Percentiles rank a stretch among this genome's conserved stretches.
Evolutionary conservation across 2,888 invertebrate species (phyloP).

Genomic region (Erynnis tages): DNA sequence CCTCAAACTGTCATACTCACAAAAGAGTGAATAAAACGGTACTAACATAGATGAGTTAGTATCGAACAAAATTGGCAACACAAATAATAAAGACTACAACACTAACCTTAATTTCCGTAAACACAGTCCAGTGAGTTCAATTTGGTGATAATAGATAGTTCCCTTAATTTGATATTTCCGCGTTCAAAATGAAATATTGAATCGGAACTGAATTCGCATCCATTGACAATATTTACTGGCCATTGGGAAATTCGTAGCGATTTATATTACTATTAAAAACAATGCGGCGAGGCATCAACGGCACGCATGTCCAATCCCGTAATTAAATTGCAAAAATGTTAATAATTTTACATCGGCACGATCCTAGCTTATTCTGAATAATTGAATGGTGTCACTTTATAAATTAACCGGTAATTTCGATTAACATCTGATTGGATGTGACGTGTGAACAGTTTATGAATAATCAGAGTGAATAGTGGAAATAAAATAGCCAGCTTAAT

Average conservation of each 20-base stretch:
- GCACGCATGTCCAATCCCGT: conserved; percentile 6
- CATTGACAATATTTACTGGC: background rate
- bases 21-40: too few species aligned
- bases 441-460: conserved; percentile 1
- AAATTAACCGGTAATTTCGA: conserved; percentile 4
- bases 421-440: conserved; percentile 4
- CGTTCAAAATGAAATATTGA: background rate
- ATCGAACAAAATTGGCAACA: too few species aligned
- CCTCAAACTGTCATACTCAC: too few species aligned
- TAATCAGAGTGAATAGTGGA: background rate
- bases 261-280: conserved; percentile 1
- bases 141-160: too few species aligned
- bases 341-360: conserved; percentile 10
- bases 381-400: conserved; percentile 3
- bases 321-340: conserved; percentile 24
- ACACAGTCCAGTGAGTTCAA: too few species aligned
- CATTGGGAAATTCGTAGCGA: background rate
- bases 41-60: too few species aligned
- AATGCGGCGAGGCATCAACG: background rate
- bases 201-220: background rate
- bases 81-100: too few species aligned
- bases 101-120: too few species aligned
- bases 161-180: background rate
- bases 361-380: conserved; percentile 1
- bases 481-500: too few species aligned